Percentiles rank a stretch among this genome's conserved stretches.
phyloP scores from a whole-genome alignment of 53 echinoderm and acorn worm species.

The Holothuria leucospilota region DNA sequence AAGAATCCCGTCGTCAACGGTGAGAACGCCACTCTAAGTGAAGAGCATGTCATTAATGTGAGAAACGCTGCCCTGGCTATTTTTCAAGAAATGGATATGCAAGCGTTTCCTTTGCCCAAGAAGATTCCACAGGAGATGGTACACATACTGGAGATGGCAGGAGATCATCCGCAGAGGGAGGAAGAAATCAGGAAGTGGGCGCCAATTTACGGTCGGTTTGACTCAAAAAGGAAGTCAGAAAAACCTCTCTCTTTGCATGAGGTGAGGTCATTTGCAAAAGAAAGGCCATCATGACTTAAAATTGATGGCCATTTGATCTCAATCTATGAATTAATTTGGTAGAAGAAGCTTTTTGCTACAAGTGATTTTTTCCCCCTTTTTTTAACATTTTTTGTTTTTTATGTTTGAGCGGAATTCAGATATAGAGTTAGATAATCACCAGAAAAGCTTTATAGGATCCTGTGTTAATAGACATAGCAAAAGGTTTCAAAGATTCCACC shows the following conservation, averaged over 20 bases:
- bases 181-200: slow-evolving; percentile 93
- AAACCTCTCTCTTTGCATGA: slow-evolving; percentile 93
- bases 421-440: no score
- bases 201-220: slow-evolving; percentile 96
- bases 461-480: no score
- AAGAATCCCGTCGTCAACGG: slow-evolving; percentile 28
- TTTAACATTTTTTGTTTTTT: no score
- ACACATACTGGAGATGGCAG: slow-evolving; percentile 83
- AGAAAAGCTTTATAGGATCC: no score
- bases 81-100: slow-evolving; percentile 54
- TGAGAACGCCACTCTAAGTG: slow-evolving; percentile 61
- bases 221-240: slow-evolving; percentile 95
- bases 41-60: slow-evolving; percentile 54
- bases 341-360: no score
- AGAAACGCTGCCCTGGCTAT: not conserved
- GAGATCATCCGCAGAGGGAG: slow-evolving; percentile 78
- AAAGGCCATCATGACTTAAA: not conserved
- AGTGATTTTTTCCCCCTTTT: no score
- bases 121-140: slow-evolving; percentile 72
- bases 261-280: slow-evolving; percentile 59
- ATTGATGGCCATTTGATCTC: no score
- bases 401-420: no score
- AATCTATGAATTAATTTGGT: no score
- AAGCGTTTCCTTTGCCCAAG: slow-evolving; percentile 56
- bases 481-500: no score